Evolutionary conservation across 2,888 invertebrate species (phyloP), one percentile per base, ranked within the genome.

Genomic region (Sminthurides aquaticus): DNA sequence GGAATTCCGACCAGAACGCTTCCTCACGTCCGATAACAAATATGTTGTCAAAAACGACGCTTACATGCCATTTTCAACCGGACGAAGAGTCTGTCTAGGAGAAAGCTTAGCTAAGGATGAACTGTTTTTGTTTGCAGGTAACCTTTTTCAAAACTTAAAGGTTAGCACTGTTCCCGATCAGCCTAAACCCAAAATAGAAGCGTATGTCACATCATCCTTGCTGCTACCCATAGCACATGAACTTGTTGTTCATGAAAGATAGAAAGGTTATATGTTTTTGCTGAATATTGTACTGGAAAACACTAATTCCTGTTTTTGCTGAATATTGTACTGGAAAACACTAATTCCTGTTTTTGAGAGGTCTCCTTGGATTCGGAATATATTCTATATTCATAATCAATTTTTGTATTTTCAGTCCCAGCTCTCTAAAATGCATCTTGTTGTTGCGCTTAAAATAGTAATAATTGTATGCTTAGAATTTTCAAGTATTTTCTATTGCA

Each of bases 21-120:
- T 62, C 25, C n/a, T 62, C 3, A 49, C 43, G 8, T 1, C 24
- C 2, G 60, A 62, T 18, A 52, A 52, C 27, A 48, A 55, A 22
- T 56, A 24, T 15, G 34, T 55, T 2, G 43, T 62, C 2, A 52
- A 52, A 5, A 43, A 62, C 34, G 55, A 62, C 15, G 62, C 56
- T 34, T 62, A 43, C 62, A 54, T 62, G 55, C 62, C 62, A 8
- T 62, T 62, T 34, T 62, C 62, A 22, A 11, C 28, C 2, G 62
- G 62, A 1, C 8, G 27, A 26, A n/a, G 62, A 5, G 43, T 56
- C 34, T 62, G 62, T 26, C 29, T 62, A 8, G 62, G 62, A 22
- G 62, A 62, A 25, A 43, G 56, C 1, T n/a, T 62, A 24, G 62
- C 62, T 43, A 62, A 25, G 26, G 62, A 62, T 56, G 62, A 62